phyloP scores from a whole-genome alignment of 2,797 vertebrate genomes.

The Gadopsis marmoratus region DNA sequence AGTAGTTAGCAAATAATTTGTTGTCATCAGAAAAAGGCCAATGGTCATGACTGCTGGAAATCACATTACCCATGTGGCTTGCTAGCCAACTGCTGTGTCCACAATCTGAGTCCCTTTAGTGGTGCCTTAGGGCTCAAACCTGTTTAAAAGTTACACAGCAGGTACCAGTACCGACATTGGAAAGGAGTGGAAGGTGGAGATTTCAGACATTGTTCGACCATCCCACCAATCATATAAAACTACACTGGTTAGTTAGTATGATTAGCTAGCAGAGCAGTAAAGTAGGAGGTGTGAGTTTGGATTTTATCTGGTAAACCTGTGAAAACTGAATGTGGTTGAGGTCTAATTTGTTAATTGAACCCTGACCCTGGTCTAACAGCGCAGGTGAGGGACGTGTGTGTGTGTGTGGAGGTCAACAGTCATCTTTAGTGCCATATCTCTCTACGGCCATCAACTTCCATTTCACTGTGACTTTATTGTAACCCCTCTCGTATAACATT shows the following conservation, averaged over 20 bases:
- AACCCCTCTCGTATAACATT: not conserved
- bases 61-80: slow-evolving; percentile 4
- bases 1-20: slow-evolving; percentile 3
- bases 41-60: not conserved
- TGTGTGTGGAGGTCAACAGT: too few relatives aligned
- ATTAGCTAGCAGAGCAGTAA: not conserved
- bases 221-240: not conserved
- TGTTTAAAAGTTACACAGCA: not conserved
- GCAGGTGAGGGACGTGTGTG: not conserved
- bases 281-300: not conserved
- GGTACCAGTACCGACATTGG: too few relatives aligned
- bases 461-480: not conserved
- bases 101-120: not conserved
- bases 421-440: too few relatives aligned
- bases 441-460: not conserved
- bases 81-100: not conserved
- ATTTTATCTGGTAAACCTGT: not conserved
- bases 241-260: too few relatives aligned
- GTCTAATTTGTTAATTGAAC: not conserved
- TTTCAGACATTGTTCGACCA: too few relatives aligned
- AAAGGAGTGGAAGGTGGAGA: too few relatives aligned
- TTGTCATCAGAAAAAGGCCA: not conserved
- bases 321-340: not conserved
- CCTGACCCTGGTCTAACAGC: not conserved
- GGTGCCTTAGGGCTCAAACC: not conserved